Conservation (phyloP, 2,797 vertebrate genomes). For the Cirrhinus mrigala region DNA sequence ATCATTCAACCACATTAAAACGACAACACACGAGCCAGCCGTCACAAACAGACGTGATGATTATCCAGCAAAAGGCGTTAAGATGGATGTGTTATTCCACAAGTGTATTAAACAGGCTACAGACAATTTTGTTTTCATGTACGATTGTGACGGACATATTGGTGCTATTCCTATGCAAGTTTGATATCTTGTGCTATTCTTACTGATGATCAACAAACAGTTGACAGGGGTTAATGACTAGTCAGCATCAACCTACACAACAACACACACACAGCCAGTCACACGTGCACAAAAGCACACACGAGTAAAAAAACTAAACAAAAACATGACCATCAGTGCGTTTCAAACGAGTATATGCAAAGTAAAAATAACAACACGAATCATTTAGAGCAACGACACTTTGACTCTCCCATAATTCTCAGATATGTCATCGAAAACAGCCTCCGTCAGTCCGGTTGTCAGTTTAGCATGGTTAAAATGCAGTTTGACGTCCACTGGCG, state of each 20-base stretch:
- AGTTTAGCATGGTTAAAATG: slow-evolving; percentile 25
- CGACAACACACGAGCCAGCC: not conserved
- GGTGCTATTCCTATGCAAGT: slow-evolving; percentile 39
- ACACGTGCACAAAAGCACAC: not conserved
- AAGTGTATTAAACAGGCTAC: not conserved
- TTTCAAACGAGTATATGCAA: slow-evolving; percentile 69
- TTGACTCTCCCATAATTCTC: slow-evolving; percentile 38
- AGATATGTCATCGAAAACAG: slow-evolving; percentile 14
- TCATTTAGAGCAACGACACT: slow-evolving; percentile 50
- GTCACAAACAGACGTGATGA: not conserved
- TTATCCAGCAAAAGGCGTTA: not conserved
- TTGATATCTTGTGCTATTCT: slow-evolving; percentile 17
- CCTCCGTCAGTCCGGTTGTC: slow-evolving; percentile 36
- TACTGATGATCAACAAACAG: slow-evolving; percentile 17
- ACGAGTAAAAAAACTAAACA: not conserved
- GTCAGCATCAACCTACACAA: slow-evolving; percentile 18
- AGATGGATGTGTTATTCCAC: not conserved
- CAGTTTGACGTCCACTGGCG: slow-evolving; percentile 48
- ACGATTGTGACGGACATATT: not conserved
- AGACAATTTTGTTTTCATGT: not conserved
- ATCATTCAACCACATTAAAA: not conserved
- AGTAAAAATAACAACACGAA: slow-evolving; percentile 51
- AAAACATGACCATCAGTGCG: slow-evolving; percentile 79
- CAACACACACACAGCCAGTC: slow-evolving; percentile 9
- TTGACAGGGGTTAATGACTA: slow-evolving; percentile 12